A percentile compares a stretch with the other conserved stretches of the same genome.
Evolutionary conservation across 2,797 vertebrate genomes (phyloP).

Genomic region (Crenichthys baileyi): DNA sequence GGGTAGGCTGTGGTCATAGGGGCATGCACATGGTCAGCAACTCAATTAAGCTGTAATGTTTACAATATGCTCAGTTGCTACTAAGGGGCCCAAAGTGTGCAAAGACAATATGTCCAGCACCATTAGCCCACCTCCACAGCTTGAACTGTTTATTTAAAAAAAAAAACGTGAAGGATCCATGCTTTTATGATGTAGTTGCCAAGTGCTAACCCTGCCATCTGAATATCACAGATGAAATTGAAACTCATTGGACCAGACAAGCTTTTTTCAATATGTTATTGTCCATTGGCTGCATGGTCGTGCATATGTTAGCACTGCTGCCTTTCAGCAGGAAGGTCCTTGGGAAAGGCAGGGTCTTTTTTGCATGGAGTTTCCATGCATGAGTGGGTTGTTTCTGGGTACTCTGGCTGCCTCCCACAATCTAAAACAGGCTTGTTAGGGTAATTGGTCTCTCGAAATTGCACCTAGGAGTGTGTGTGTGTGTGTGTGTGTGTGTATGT

Average conservation of each 20-base stretch:
- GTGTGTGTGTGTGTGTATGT: background rate
- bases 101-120: background rate
- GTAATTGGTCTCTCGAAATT: background rate
- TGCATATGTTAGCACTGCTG: background rate
- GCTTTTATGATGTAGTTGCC: background rate
- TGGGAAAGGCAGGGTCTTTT: background rate
- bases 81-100: background rate
- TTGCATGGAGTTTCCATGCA: background rate
- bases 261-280: background rate
- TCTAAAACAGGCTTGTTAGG: background rate
- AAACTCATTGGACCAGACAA: background rate
- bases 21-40: background rate
- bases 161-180: background rate
- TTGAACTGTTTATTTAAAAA: background rate
- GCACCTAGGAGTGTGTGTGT: background rate
- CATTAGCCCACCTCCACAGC: background rate
- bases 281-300: background rate
- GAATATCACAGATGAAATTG: background rate
- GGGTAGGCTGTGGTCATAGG: no score
- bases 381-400: background rate
- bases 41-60: background rate
- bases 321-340: background rate
- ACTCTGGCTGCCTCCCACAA: background rate
- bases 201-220: background rate
- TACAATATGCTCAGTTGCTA: background rate